Evolutionary conservation across 2,888 invertebrate species (phyloP).

Genomic region (Alcis repandata): DNA sequence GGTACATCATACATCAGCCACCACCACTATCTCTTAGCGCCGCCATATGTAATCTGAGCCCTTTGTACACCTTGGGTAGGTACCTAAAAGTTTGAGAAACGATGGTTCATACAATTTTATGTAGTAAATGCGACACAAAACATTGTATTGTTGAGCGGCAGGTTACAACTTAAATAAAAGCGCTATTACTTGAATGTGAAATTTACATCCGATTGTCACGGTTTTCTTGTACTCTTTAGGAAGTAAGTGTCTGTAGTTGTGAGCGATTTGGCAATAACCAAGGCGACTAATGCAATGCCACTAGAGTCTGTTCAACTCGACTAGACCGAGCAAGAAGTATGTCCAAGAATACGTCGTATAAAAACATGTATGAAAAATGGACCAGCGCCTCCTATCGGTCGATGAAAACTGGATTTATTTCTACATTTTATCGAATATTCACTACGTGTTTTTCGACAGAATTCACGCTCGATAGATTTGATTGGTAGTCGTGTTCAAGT

Average conservation of each 20-base stretch:
- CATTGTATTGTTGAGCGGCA: background rate
- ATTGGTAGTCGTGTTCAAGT: background rate
- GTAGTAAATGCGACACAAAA: background rate
- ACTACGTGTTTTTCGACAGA: too few species aligned
- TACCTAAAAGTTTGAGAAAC: background rate
- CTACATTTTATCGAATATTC: too few species aligned
- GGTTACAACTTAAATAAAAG: background rate
- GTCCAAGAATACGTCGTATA: too few species aligned
- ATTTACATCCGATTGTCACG: background rate
- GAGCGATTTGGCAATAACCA: constrained; percentile 16
- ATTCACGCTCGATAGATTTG: too few species aligned
- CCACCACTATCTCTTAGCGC: too few species aligned
- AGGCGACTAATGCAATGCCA: background rate
- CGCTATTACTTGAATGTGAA: background rate
- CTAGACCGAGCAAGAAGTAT: too few species aligned
- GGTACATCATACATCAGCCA: too few species aligned
- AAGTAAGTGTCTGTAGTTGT: constrained; percentile 2
- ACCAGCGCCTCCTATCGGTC: too few species aligned
- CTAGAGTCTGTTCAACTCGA: background rate
- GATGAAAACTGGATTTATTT: too few species aligned
- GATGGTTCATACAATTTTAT: background rate
- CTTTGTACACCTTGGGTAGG: too few species aligned
- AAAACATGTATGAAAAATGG: too few species aligned
- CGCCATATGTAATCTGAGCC: too few species aligned
- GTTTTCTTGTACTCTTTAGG: background rate